A percentile compares a stretch with the other conserved stretches of the same genome.
Conservation (phyloP, 2,113 vertebrate species). For the Holacanthus passer region DNA sequence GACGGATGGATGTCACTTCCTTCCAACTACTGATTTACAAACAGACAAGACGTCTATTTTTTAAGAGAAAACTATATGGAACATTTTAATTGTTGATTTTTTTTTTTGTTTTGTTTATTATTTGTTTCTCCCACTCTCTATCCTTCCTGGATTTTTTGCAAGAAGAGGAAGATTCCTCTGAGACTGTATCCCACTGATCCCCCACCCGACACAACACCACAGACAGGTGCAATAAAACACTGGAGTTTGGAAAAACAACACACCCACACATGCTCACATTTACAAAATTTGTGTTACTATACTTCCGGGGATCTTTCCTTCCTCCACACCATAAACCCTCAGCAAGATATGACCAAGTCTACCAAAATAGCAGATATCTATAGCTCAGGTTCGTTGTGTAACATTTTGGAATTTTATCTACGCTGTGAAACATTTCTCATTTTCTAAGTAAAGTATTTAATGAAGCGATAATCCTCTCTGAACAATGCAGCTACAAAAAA, state of each 20-base stretch:
- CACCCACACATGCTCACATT: slow-evolving; percentile 9
- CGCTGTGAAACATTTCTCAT: not conserved
- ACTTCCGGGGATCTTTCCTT: not conserved
- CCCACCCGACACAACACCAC: slow-evolving; percentile 34
- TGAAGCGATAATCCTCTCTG: not conserved
- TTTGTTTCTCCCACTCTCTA: slow-evolving; percentile 22
- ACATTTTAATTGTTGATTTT: slow-evolving; percentile 44
- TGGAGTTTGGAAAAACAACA: slow-evolving; percentile 69
- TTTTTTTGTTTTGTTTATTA: slow-evolving; percentile 17
- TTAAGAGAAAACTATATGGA: slow-evolving; percentile 59
- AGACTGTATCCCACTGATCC: slow-evolving; percentile 65
- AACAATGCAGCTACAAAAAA: not conserved
- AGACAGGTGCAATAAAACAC: slow-evolving; percentile 81
- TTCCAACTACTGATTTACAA: slow-evolving; percentile 83
- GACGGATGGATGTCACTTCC: slow-evolving; percentile 51
- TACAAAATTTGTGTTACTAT: slow-evolving; percentile 43
- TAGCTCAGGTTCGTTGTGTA: not conserved
- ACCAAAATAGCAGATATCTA: not conserved
- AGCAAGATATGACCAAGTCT: not conserved
- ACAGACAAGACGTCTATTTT: slow-evolving; percentile 68
- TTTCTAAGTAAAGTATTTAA: not conserved
- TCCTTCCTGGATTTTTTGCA: slow-evolving; percentile 46
- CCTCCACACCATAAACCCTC: not conserved
- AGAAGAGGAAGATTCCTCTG: slow-evolving; percentile 56
- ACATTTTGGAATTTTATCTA: no score